Evolutionary conservation across 2,888 invertebrate genomes (phyloP).

Genomic region (Dexiosoma caninum): DNA sequence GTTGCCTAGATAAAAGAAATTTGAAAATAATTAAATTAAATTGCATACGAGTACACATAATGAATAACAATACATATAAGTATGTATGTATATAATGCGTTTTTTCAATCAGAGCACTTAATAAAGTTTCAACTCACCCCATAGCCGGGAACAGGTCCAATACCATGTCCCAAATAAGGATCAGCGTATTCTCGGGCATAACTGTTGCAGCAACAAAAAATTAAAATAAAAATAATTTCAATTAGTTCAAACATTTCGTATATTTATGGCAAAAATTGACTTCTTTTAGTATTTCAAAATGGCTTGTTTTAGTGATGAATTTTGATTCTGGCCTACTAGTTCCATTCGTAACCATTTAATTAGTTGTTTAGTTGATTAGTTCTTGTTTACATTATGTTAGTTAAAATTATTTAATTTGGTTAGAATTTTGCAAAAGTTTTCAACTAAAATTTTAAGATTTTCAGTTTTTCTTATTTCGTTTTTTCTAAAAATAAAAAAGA

Average conservation of each 20-base stretch:
- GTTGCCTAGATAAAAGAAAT: conserved; percentile 84
- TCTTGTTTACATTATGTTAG: conserved; percentile 55
- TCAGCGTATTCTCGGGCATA: conserved; percentile 95
- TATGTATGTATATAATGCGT: no score
- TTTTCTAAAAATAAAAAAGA: conserved; percentile 64
- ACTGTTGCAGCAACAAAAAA: conserved; percentile 76
- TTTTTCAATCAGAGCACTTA: not conserved
- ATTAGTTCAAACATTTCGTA: conserved; percentile 27
- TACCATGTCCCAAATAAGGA: conserved; percentile 95
- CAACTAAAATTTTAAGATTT: conserved; percentile 68
- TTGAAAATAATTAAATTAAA: not conserved
- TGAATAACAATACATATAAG: no score
- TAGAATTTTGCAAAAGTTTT: conserved; percentile 69
- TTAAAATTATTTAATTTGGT: conserved; percentile 71
- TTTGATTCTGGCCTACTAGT: conserved; percentile 34
- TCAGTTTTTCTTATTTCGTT: conserved; percentile 67
- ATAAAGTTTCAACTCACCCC: conserved; percentile 84
- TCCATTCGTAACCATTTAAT: conserved; percentile 3
- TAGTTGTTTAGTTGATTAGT: conserved; percentile 14
- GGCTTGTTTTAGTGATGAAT: conserved; percentile 15
- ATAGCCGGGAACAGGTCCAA: conserved; percentile 97
- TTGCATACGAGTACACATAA: no score
- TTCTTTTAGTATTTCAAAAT: conserved; percentile 11
- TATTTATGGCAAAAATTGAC: not conserved
- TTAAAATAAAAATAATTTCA: conserved; percentile 18